Evolutionary conservation across 2,888 invertebrate genomes (phyloP), one percentile per base, ranked within the genome.

Genomic region (Hymenopus coronatus): DNA sequence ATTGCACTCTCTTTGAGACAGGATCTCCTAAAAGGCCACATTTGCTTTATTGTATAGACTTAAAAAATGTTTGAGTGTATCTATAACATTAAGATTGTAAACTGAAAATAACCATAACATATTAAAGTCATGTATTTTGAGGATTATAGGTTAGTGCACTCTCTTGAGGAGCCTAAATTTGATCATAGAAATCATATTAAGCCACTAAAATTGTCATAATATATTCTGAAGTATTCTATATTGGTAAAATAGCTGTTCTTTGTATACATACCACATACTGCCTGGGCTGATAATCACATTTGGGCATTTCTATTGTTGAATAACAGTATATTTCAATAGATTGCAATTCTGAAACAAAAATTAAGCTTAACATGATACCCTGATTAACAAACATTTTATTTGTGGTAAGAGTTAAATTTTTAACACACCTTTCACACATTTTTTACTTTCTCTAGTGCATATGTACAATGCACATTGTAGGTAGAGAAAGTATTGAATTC

Each of bases 261-360:
- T 20, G 25, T 3, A 86, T 81, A 81, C 86, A 28, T 88, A 88
- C 90, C 28, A n/a, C 83, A 85, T 89, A 90, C 30, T 85, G 83
- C 82, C 40, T 88, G 28, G 90, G 90, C 25, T 85, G 25, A 33
- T 83, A 89, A 28, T 83, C 86, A 82, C 70, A 90, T 9, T 28
- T 30, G 30, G 90, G 89, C 89, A 90, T 88, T 86, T 89, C 88
- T 54, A 88, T 81, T n/a, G 33, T n/a, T n/a, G 89, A 30, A 25
- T 82, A 87, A 25, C 33, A 87, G 28, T 7, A 54, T 25, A 83
- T 25, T 15, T 30, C 30, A 28, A 27, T 27, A 8, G 83, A 20
- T n/a, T 27, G 28, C 14, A 30, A n/a, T 15, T 28, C 83, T 83
- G 83, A 83, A 83, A 83, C 6, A 83, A 83, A 83, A 28, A 27